Percentiles rank a stretch among this genome's conserved stretches.
Conservation (phyloP, 1,140 invertebrate genomes). For the Amphibalanus amphitrite region DNA sequence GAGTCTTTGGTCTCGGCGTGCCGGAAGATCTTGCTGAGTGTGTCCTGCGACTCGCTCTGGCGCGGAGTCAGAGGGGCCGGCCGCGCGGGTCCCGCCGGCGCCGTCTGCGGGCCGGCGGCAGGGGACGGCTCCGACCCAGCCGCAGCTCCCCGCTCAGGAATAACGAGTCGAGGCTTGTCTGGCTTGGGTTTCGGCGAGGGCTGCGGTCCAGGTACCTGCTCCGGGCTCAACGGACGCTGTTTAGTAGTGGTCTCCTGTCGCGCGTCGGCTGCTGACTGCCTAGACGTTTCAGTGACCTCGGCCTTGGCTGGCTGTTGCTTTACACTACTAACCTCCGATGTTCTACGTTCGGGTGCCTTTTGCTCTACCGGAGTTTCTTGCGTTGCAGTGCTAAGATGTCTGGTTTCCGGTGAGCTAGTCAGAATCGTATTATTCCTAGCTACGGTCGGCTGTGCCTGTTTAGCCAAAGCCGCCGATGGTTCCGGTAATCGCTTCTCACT, state of each 20-base stretch:
- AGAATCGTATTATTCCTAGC: no score
- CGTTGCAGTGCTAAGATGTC: neutral
- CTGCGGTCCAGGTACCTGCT: no score
- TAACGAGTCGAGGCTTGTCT: neutral
- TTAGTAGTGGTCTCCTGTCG: no score
- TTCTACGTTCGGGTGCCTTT: neutral
- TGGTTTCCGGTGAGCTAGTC: neutral
- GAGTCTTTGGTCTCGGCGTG: neutral
- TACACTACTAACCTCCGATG: no score
- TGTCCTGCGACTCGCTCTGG: neutral
- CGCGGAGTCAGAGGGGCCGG: neutral
- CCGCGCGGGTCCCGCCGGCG: no score
- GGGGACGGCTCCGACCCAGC: neutral
- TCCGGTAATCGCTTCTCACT: no score
- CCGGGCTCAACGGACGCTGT: no score
- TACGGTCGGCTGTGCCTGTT: no score
- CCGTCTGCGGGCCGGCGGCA: neutral
- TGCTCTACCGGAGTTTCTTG: neutral
- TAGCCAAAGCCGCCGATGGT: no score
- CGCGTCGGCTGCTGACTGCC: no score
- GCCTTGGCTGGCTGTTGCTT: neutral
- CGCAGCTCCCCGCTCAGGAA: neutral
- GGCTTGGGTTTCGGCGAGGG: neutral
- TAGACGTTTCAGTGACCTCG: no score
- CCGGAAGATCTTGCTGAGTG: neutral